Evolutionary conservation across 1,140 invertebrate genomes (phyloP), one percentile per base, ranked within the genome.

Genomic region (Penaeus japonicus): DNA sequence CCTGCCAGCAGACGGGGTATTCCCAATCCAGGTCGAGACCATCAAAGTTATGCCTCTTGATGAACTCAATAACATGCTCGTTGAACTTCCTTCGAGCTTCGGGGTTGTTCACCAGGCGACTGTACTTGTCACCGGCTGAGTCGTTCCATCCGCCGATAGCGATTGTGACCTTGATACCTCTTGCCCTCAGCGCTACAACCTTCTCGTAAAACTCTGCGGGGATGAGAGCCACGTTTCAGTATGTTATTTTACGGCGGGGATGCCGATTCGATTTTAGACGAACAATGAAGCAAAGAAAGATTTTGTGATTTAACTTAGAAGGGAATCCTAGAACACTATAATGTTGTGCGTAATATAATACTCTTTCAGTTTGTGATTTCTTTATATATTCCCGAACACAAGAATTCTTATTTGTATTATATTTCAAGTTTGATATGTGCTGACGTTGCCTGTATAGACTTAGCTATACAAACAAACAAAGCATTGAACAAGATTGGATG

Each of bases 1-100:
- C 95, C 93, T 95, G 95, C 94, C 94, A 95, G 90, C 95, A 95
- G 91, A 94, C 94, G 1, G 96, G 96, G 92, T 96, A 95, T 89
- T 95, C 95, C 95, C 95, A 95, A 88, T 95, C 95, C 17, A 95
- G 91, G 92, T 95, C 94, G 3, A 95, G 91, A 4, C 94, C 95
- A 89, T 95, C 94, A 89, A 95, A 95, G 24, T 93, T 92, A 86
- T 95, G 93, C 82, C 94, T 93, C 75, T 93, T 92, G 81, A 95
- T 92, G 84, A 95, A 95, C 53, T 93, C 89, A 3, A 95, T 87
- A 20, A 94, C 93, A 59, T 94, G 93, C 0, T 92, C 87, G 35
- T 94, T 93, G 89, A 95, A 95, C 84, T 91, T 93, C 39, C 90
- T 91, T 32, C 95, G 92, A 2, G 93, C 91, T 0, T 91, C 86